Evolutionary conservation across 2,113 vertebrate genomes (phyloP).

Genomic region (Diphyllodes magnificus): DNA sequence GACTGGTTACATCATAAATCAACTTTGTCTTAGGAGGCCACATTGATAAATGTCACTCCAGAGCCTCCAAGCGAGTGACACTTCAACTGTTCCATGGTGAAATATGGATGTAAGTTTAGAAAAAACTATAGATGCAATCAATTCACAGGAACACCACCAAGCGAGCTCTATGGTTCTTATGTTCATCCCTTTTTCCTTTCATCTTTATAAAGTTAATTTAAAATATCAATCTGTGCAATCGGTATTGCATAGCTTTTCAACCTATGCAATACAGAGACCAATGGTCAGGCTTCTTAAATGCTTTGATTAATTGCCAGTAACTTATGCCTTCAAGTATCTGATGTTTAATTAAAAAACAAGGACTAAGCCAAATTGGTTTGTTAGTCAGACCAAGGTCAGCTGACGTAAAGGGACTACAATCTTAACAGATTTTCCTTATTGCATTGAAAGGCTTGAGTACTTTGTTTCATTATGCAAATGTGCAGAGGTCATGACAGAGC

Average conservation of each 20-base stretch:
- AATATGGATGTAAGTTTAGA: fast-evolving
- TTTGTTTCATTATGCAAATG: not conserved
- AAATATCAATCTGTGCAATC: not conserved
- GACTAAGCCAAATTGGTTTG: not conserved
- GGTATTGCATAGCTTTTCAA: not conserved
- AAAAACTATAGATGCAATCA: not conserved
- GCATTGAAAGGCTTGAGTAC: not conserved
- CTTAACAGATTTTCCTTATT: not conserved
- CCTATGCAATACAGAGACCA: not conserved
- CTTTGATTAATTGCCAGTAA: not conserved
- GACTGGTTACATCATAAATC: not conserved
- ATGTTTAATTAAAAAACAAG: not conserved
- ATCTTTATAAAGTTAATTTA: not conserved
- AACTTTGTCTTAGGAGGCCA: not conserved
- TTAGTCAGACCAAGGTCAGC: not conserved
- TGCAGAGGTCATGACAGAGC: not conserved
- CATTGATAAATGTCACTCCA: not conserved
- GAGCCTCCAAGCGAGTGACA: not conserved
- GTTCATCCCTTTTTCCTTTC: not conserved
- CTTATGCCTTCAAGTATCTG: not conserved
- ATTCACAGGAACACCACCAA: not conserved
- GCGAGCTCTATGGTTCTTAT: fast-evolving
- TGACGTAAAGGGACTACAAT: not conserved
- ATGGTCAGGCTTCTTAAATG: not conserved
- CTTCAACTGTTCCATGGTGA: not conserved